Evolutionary conservation across 1,140 invertebrate genomes (phyloP).

Genomic region (Copidosoma floridanum): DNA sequence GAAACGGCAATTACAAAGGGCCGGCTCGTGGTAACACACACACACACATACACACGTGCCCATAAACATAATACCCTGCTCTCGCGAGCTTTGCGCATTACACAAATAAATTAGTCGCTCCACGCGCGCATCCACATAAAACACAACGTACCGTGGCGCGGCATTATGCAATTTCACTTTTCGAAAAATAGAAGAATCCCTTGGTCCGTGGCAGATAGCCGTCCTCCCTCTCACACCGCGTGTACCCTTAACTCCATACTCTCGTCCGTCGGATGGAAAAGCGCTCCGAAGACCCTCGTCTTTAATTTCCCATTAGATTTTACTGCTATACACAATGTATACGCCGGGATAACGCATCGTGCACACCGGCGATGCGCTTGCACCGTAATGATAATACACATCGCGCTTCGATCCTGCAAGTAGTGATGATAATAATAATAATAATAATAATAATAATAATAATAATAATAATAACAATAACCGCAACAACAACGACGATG

Average conservation of each 20-base stretch:
- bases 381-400: background rate
- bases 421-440: slow-evolving; percentile 5
- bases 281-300: background rate
- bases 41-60: too few relatives aligned
- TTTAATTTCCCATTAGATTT: slow-evolving; percentile 18
- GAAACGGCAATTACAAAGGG: too few relatives aligned
- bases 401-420: background rate
- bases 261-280: too few relatives aligned
- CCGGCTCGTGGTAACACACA: too few relatives aligned
- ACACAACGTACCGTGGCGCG: too few relatives aligned
- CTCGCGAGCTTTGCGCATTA: background rate
- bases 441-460: too few relatives aligned
- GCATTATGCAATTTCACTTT: slow-evolving; percentile 4
- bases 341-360: background rate
- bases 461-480: too few relatives aligned
- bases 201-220: background rate
- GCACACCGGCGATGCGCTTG: background rate
- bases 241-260: too few relatives aligned
- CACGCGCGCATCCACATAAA: background rate
- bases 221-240: background rate
- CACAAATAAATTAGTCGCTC: slow-evolving; percentile 1
- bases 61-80: background rate
- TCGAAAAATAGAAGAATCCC: background rate
- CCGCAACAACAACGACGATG: too few relatives aligned
- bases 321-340: background rate